Percentiles rank a stretch among this genome's conserved stretches.
These are phyloP conservation scores for Lasius fuliginosus DNA, from an alignment of 2,888 invertebrate genomes.

Conservation along the genomic window DNA sequence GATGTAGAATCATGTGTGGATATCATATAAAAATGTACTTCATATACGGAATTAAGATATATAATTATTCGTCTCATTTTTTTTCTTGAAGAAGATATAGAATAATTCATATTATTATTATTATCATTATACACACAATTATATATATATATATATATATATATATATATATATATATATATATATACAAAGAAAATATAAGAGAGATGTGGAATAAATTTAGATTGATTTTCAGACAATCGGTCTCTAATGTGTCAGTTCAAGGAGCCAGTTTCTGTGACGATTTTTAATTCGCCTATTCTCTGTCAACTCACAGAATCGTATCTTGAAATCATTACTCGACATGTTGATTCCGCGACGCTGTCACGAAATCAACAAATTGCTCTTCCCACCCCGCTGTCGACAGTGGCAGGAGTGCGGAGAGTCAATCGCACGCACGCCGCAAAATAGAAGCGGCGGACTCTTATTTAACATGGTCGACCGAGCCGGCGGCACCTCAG, in stretches of 20 bases:
- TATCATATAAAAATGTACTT: background rate
- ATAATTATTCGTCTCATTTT: background rate
- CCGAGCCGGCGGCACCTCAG: conserved; percentile 76
- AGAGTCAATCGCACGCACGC: conserved; percentile 62
- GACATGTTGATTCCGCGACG: background rate
- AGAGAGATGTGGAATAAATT: background rate
- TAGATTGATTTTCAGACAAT: background rate
- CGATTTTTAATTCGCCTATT: conserved; percentile 1
- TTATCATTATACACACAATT: background rate
- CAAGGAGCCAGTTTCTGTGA: background rate
- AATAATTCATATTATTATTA: background rate
- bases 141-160: background rate
- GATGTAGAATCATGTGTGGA: background rate
- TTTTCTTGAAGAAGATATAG: background rate
- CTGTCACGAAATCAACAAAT: conserved; percentile 38
- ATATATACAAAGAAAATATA: background rate
- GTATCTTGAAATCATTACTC: conserved; percentile 12
- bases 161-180: background rate
- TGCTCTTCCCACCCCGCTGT: conserved; percentile 28
- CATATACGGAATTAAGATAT: background rate
- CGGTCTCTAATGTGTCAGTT: background rate
- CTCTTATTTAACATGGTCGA: conserved; percentile 81
- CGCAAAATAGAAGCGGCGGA: conserved; percentile 71
- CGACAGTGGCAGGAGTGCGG: background rate
- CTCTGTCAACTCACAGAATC: background rate